Evolutionary conservation across 1,140 invertebrate genomes (phyloP), one percentile per base, ranked within the genome.

Genomic region (Ganaspis sp.): DNA sequence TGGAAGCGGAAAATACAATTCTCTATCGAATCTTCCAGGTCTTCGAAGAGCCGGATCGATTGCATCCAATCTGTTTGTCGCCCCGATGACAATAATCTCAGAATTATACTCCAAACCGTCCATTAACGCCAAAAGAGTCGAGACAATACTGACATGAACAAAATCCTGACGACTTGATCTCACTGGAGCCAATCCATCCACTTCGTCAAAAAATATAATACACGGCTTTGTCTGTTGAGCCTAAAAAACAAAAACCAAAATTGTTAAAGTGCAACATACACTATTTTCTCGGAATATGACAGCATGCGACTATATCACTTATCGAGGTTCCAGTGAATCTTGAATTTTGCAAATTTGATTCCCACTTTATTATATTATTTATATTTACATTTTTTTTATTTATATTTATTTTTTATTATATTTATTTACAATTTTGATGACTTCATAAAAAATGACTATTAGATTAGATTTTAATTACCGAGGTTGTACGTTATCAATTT

Each of bases 131-230:
- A 96, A 90, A 1, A 96, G 92, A 89, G 91, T 95, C 91, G 75
- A 89, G 0, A 92, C 91, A 92, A 94, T 79, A 91, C 91, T 86
- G 87, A 90, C 87, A 88, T 94, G 80, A 87, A 94, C 95, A 81
- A 95, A 94, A 83, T 96, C 95, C 71, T 93, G 93, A 12, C 92
- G 92, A 21, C 89, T 90, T 5, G 94, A 94, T 79, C 95, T 86
- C 29, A 92, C 91, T 0, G 94, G 94, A 77, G 94, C 94, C n/a
- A 96, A 87, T 1, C 94, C 94, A 81, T 96, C 95, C 21, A 96
- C 94, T 88, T 96, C 95, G 88, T 96, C 95, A 75, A 96, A 94
- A 82, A 96, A 96, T 64, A 96, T 95, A 4, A 95, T 95, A 73
- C 93, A 94, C 4, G 95, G 95, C 70, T 94, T 94, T 83, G 93